These are phyloP conservation scores for Clistopyga incitator DNA, from an alignment of 2,888 invertebrate genomes.

Conservation along the genomic window DNA sequence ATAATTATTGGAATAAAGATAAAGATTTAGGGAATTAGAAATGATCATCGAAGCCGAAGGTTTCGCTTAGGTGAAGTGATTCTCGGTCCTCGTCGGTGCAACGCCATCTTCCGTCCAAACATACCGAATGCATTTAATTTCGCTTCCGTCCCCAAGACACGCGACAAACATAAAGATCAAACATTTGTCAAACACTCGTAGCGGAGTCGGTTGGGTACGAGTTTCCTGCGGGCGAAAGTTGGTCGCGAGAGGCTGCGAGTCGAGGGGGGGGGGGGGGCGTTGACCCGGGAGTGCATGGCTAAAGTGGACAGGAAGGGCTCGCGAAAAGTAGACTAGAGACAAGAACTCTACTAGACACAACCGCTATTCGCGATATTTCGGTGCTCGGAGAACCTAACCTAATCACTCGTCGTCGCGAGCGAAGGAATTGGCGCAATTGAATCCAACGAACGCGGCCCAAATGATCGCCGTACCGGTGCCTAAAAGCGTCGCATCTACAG, in stretches of 20 bases:
- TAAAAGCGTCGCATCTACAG: no score
- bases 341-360: background rate
- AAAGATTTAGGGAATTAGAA: no score
- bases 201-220: background rate
- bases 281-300: background rate
- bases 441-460: background rate
- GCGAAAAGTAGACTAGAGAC: background rate
- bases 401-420: background rate
- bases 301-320: slow-evolving; percentile 5
- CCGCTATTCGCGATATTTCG: background rate
- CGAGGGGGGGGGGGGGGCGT: background rate
- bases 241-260: background rate
- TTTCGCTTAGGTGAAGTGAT: background rate
- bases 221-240: slow-evolving; percentile 37
- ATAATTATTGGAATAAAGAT: no score
- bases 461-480: no score
- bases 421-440: background rate
- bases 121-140: slow-evolving; percentile 80
- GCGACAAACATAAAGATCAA: slow-evolving; percentile 77
- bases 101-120: slow-evolving; percentile 36
- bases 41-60: no score
- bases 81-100: background rate
- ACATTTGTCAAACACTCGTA: slow-evolving; percentile 83
- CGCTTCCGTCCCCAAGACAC: slow-evolving; percentile 65
- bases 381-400: background rate